phyloP scores from a whole-genome alignment of 2,888 invertebrate species.

The Thymelicus sylvestris region DNA sequence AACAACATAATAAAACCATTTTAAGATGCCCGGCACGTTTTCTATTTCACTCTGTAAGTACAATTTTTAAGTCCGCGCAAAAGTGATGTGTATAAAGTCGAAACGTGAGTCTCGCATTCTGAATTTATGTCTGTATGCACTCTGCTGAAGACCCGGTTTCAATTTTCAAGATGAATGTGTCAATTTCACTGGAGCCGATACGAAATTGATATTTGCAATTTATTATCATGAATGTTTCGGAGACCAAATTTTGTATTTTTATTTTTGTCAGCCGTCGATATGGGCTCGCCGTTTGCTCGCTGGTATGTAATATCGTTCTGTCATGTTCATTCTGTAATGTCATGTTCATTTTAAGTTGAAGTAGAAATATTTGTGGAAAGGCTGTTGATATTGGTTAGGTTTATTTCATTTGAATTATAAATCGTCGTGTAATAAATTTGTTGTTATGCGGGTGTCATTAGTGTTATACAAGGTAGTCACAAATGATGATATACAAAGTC shows the following conservation, averaged over 20 bases:
- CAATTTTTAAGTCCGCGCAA: conserved; percentile 47
- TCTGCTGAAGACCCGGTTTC: conserved; percentile 43
- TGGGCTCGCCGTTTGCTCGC: conserved; percentile 7
- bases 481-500: too few species aligned
- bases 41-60: conserved; percentile 46
- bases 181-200: conserved; percentile 44
- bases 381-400: too few species aligned
- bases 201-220: conserved; percentile 44
- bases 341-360: too few species aligned
- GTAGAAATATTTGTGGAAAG: too few species aligned
- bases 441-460: too few species aligned
- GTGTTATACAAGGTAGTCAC: too few species aligned
- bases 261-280: conserved; percentile 7
- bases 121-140: conserved; percentile 45
- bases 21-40: conserved; percentile 44
- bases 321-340: too few species aligned
- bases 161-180: conserved; percentile 49
- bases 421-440: too few species aligned
- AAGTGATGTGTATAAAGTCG: conserved; percentile 41
- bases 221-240: conserved; percentile 31
- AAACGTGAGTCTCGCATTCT: conserved; percentile 38
- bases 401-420: too few species aligned
- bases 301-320: background rate
- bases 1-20: conserved; percentile 43
- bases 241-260: conserved; percentile 33